Evolutionary conservation across 2,797 vertebrate genomes (phyloP).

Genomic region (Pelodytes ibericus): DNA sequence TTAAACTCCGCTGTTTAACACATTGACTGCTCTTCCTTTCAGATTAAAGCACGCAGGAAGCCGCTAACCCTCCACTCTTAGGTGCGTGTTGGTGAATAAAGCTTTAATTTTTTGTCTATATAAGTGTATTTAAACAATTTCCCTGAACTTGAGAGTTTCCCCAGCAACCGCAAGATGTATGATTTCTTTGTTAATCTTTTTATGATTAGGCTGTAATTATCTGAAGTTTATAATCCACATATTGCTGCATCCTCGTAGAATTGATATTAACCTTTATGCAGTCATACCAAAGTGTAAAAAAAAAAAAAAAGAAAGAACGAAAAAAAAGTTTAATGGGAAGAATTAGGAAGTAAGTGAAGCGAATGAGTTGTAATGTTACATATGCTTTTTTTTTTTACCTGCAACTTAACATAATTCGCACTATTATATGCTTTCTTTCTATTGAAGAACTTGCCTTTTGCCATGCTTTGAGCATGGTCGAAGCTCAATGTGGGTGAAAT

Average conservation of each 20-base stretch:
- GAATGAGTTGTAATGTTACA: not conserved
- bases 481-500: no score
- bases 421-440: no score
- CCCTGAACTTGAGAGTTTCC: constrained; percentile 26
- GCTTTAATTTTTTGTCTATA: constrained; percentile 20
- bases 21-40: not conserved
- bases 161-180: constrained; percentile 34
- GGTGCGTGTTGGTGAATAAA: constrained; percentile 12
- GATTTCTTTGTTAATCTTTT: constrained; percentile 14
- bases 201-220: constrained; percentile 39
- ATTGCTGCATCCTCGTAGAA: constrained; percentile 33
- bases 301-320: no score
- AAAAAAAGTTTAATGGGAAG: not conserved
- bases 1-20: not conserved
- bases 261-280: constrained; percentile 38
- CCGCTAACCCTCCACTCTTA: not conserved
- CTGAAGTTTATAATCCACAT: constrained; percentile 36
- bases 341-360: not conserved
- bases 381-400: no score
- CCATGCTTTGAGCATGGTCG: no score
- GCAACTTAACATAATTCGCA: no score
- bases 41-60: not conserved
- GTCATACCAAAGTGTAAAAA: not conserved
- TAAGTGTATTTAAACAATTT: constrained; percentile 32
- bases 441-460: no score